Percentiles rank a stretch among this genome's conserved stretches.
phyloP scores from a whole-genome alignment of 1,140 invertebrate genomes.

The Acyrthosiphon pisum region DNA sequence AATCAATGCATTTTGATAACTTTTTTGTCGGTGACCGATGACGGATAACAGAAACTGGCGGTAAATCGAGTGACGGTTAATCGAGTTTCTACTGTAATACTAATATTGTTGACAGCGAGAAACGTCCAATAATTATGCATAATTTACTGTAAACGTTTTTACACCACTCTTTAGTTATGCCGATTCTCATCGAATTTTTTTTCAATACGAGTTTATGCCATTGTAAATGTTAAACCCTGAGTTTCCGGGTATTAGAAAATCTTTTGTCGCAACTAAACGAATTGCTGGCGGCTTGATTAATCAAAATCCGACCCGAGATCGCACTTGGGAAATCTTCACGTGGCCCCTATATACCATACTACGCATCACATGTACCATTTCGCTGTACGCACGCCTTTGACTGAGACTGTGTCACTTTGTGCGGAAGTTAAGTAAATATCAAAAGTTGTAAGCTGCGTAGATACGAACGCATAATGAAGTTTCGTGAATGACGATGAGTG shows the following conservation, averaged over 20 bases:
- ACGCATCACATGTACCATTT: not conserved
- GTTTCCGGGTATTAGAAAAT: no score
- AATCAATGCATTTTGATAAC: no score
- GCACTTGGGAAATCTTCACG: not conserved
- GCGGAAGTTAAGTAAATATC: not conserved
- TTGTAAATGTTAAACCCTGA: not conserved
- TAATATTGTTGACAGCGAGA: not conserved
- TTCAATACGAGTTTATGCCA: not conserved
- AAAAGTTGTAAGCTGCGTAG: not conserved
- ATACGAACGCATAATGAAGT: no score
- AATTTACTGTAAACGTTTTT: no score
- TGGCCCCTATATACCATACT: not conserved
- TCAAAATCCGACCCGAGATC: not conserved
- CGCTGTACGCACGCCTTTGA: not conserved
- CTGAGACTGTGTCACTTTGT: not conserved
- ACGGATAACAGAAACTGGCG: no score
- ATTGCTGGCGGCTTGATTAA: not conserved
- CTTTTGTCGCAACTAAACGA: not conserved
- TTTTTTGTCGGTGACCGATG: no score
- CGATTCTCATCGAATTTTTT: not conserved
- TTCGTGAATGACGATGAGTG: no score
- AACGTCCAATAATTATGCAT: not conserved
- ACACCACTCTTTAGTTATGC: no score
- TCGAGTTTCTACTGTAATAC: no score
- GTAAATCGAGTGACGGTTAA: no score